These are phyloP conservation scores for Danaus plexippus DNA, from an alignment of 1,140 invertebrate genomes.

Conservation along the genomic window DNA sequence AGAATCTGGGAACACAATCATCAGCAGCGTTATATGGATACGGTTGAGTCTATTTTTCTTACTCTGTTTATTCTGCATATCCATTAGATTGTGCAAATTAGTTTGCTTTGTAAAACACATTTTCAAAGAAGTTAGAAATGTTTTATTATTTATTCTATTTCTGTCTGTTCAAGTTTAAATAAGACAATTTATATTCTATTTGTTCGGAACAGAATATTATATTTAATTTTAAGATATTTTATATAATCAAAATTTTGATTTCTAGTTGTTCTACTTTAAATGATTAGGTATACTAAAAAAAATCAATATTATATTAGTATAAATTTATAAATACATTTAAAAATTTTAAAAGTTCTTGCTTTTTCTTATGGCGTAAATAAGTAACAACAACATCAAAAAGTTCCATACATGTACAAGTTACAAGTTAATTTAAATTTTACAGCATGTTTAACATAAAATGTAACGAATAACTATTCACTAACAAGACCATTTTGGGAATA, in stretches of 20 bases:
- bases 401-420: too few relatives aligned
- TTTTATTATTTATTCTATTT: background rate
- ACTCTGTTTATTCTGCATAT: conserved; percentile 10
- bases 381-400: background rate
- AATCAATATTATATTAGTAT: too few relatives aligned
- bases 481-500: conserved; percentile 12
- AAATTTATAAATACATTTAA: too few relatives aligned
- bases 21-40: conserved; percentile 26
- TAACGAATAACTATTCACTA: conserved; percentile 4
- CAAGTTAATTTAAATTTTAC: too few relatives aligned
- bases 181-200: background rate
- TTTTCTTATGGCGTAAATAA: too few relatives aligned
- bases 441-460: too few relatives aligned
- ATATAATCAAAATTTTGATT: too few relatives aligned
- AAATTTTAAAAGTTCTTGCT: too few relatives aligned
- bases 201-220: background rate
- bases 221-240: background rate
- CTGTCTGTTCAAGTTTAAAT: background rate
- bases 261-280: too few relatives aligned
- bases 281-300: too few relatives aligned
- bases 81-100: conserved; percentile 11
- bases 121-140: conserved; percentile 3
- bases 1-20: conserved; percentile 29
- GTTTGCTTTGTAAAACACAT: conserved; percentile 8
- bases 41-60: conserved; percentile 5